These are phyloP conservation scores for Nomada flava DNA, from an alignment of 2,888 invertebrate genomes.

Conservation along the genomic window DNA sequence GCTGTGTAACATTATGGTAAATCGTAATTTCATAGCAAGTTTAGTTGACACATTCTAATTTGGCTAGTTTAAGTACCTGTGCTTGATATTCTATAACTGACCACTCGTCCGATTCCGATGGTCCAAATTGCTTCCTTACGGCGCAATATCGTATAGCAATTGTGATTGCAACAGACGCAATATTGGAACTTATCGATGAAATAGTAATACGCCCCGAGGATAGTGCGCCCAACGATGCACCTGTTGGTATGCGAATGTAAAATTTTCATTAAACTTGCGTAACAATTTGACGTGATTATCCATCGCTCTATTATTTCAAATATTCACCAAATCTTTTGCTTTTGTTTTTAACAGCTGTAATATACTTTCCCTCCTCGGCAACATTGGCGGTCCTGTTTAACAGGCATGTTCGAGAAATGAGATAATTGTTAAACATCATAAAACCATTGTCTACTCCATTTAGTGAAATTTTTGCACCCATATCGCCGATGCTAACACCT, in stretches of 20 bases:
- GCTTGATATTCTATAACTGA: conserved; percentile 97
- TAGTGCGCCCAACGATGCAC: conserved; percentile 91
- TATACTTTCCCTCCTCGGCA: conserved; percentile 92
- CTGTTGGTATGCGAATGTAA: conserved; percentile 67
- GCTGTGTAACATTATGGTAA: conserved; percentile 84
- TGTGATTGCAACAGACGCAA: conserved; percentile 90
- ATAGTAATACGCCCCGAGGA: conserved; percentile 94
- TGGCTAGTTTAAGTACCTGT: conserved; percentile 85
- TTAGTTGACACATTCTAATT: not conserved
- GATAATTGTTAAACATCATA: conserved; percentile 91
- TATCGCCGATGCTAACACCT: conserved; percentile 94
- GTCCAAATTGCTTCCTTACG: conserved; percentile 95
- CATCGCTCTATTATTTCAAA: not conserved
- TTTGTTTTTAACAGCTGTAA: conserved; percentile 91
- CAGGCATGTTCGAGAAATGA: conserved; percentile 91
- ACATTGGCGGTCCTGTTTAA: conserved; percentile 95
- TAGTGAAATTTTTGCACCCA: conserved; percentile 96
- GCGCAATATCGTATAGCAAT: conserved; percentile 95
- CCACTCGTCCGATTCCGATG: conserved; percentile 89
- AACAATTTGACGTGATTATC: not conserved
- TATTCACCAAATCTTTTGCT: conserved; percentile 91
- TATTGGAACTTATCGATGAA: conserved; percentile 86
- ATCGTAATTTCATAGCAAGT: conserved; percentile 31
- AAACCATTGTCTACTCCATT: conserved; percentile 98
- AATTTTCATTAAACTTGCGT: not conserved